These are phyloP conservation scores for Molothrus aeneus DNA, from an alignment of 2,797 vertebrate genomes.

Conservation along the genomic window DNA sequence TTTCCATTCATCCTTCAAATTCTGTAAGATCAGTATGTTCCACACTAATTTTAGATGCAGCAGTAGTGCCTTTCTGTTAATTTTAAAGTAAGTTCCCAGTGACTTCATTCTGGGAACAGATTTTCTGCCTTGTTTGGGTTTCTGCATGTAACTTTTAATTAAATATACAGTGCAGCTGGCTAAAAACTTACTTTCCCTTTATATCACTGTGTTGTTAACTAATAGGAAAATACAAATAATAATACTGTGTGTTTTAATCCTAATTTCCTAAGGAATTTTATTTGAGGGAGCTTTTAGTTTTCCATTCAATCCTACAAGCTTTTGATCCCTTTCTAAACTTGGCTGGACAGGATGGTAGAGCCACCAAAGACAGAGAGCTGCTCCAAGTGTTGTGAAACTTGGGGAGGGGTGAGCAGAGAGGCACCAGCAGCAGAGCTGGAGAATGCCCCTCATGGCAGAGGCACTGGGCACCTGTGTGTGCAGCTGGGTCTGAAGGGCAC, in stretches of 20 bases:
- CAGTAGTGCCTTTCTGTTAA: background rate
- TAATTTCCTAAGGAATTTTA: background rate
- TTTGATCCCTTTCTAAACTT: background rate
- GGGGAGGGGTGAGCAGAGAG: background rate
- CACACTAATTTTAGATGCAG: background rate
- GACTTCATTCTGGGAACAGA: background rate
- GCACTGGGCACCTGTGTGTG: too few species aligned
- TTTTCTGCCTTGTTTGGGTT: background rate
- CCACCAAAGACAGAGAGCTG: background rate
- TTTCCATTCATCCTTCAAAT: background rate
- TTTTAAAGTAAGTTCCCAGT: background rate
- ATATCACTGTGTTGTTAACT: background rate
- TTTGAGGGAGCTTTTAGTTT: background rate
- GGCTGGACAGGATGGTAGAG: background rate
- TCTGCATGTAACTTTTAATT: background rate
- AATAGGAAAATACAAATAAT: background rate
- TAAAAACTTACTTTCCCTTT: background rate
- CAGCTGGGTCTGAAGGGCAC: background rate
- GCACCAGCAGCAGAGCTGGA: background rate
- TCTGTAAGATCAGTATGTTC: background rate
- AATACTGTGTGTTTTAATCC: background rate
- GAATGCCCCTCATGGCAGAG: background rate
- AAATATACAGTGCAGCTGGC: background rate
- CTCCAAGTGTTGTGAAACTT: accelerated
- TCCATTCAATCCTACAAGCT: background rate